phyloP scores from a whole-genome alignment of 2,113 vertebrate genomes.

The Xenopus tropicalis region UCB_Xtro_10.0 CM004448.2:84173001-84173500 shows the following conservation, averaged over 20 bases:
- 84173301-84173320: constrained; percentile 33
- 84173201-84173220: constrained; percentile 39
- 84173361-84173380: constrained; percentile 31
- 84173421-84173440: too few species aligned
- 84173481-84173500: too few species aligned
- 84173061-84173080: constrained; percentile 54
- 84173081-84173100: constrained; percentile 51
- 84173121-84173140: constrained; percentile 51
- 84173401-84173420: neutral
- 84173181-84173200: constrained; percentile 41
- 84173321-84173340: constrained; percentile 36
- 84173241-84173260: constrained; percentile 55
- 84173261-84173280: constrained; percentile 45
- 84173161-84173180: constrained; percentile 49
- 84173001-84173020: constrained; percentile 47
- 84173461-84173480: too few species aligned
- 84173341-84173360: constrained; percentile 23
- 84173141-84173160: constrained; percentile 48
- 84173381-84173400: too few species aligned
- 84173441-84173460: too few species aligned
- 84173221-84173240: constrained; percentile 52
- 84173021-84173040: constrained; percentile 49
- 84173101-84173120: constrained; percentile 57
- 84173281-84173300: constrained; percentile 46
- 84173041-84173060: constrained; percentile 47